Base-by-base conservation (phyloP, 2,113 vertebrate species). In the Conger conger region DNA sequence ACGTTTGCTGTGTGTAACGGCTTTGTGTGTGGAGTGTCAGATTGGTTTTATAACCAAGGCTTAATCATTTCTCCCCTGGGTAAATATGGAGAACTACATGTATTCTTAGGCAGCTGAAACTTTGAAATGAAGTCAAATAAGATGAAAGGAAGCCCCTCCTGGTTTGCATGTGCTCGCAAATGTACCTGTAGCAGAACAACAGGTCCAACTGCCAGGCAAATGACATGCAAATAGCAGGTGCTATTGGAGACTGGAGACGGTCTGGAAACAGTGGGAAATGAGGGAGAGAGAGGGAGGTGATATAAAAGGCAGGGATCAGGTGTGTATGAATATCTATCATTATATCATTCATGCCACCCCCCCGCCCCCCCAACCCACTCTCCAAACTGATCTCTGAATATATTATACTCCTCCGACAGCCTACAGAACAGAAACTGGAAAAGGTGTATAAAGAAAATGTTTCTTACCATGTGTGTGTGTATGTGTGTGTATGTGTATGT, bases 121-220 rank as follows among this genome's bases (percentile, higher is more conserved):
- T 23, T 23, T 79, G 38, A 79, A 79, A 79, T 79, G 20, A 79
- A 40, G 36, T 20, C 38, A 79, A 79, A 38, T 79, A 5, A 40
- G 3, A 37, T 79, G 77, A 83, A 37, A 37, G 54, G 54, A 50
- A 79, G 79, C 37, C 40, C 15, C 76, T 33, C 33, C 40, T 0
- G 33, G 57, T 86, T 86, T 86, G 84, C 84, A 81, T 86, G 40
- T n/a, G 68, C 68, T 76, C 82, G 80, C 84, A 86, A 86, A 86
- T 86, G 40, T 53, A 13, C 79, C 81, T 40, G 63, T 86, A 86
- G 20, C 60, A 27, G 42, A 77, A 86, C 80, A 86, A 86, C 80
- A 77, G 68, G 23, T 33, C 80, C 84, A 86, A 86, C 84, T 86
- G 84, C 84, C 84, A 82, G 80, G 84, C 84, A 86, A 86, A 86